phyloP scores from a whole-genome alignment of 2,113 vertebrate species.

The Baryphthengus martii region DNA sequence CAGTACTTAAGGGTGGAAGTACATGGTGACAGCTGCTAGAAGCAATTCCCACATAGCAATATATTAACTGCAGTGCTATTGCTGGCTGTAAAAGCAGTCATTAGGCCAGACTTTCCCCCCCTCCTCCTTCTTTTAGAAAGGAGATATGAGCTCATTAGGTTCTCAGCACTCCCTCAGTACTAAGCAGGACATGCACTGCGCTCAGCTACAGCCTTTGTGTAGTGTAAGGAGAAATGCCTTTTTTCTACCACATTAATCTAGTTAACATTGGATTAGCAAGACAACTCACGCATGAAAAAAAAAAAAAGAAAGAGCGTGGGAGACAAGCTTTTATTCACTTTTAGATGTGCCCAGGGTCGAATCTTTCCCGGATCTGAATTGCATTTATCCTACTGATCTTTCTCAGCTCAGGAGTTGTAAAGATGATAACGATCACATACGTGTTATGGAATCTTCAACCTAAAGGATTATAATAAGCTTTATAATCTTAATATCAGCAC shows the following conservation, averaged over 20 bases:
- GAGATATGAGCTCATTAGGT: constrained; percentile 17
- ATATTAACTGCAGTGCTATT: not conserved
- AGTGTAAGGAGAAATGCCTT: not conserved
- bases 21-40: not conserved
- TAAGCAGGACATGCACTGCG: not conserved
- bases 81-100: constrained; percentile 22
- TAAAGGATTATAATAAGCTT: not conserved
- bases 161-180: not conserved
- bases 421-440: not conserved
- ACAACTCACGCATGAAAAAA: not conserved
- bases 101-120: not conserved
- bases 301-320: not conserved
- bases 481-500: not conserved
- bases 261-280: constrained; percentile 30
- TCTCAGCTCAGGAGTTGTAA: not conserved
- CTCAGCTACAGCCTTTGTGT: not conserved
- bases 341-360: not conserved
- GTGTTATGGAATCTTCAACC: not conserved
- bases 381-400: not conserved
- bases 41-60: constrained; percentile 16
- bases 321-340: constrained; percentile 1
- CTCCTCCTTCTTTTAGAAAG: not conserved
- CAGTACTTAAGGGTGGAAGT: not conserved
- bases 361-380: not conserved
- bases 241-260: constrained; percentile 9